Conservation (phyloP, 2,797 vertebrate species). For the Hypotaenidia okinawae region DNA sequence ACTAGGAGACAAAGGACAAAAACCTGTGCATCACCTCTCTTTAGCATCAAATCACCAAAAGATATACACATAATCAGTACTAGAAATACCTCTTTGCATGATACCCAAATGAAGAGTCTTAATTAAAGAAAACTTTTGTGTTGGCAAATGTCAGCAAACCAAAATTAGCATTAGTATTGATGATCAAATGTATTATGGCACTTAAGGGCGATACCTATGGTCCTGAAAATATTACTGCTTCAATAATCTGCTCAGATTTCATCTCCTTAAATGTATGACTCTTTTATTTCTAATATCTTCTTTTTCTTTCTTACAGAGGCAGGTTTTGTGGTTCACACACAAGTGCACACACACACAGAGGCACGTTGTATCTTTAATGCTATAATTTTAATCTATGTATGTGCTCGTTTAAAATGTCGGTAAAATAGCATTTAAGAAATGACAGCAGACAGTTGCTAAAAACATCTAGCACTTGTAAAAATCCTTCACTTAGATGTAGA, state of each 20-base stretch:
- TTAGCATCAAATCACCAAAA: background rate
- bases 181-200: background rate
- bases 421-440: constrained; percentile 35
- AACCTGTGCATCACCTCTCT: background rate
- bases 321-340: background rate
- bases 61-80: background rate
- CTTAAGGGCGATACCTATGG: background rate
- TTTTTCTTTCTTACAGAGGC: background rate
- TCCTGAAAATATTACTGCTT: background rate
- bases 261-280: background rate
- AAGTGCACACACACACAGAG: accelerated
- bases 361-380: background rate
- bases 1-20: background rate
- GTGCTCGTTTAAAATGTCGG: constrained; percentile 28
- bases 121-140: background rate
- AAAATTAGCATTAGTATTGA: background rate
- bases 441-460: constrained; percentile 15
- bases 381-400: background rate
- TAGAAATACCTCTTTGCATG: background rate
- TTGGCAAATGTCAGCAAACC: background rate
- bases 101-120: background rate
- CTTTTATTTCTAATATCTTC: background rate
- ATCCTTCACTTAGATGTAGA: constrained; percentile 14
- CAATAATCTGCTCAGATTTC: background rate
- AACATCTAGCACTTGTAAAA: constrained; percentile 4